Evolutionary conservation across 2,797 vertebrate species (phyloP).

Genomic region (Urophycis tenuis): DNA sequence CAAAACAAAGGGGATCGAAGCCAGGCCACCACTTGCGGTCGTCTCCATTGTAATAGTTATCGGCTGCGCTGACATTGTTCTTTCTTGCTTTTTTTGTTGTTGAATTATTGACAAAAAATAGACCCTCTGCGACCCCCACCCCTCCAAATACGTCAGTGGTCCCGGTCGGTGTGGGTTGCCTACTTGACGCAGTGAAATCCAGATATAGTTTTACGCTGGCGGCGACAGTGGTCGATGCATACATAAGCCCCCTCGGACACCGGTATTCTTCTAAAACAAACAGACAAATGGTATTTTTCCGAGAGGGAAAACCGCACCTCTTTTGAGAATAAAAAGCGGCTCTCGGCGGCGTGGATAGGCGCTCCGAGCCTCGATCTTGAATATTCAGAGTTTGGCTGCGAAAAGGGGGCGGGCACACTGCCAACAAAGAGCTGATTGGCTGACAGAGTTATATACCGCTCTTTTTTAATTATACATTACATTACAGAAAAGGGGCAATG

Average conservation of each 20-base stretch:
- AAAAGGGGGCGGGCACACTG: neutral
- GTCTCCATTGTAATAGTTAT: slow-evolving; percentile 42
- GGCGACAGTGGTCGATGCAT: neutral
- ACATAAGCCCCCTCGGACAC: neutral
- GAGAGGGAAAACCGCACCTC: neutral
- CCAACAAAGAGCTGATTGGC: neutral
- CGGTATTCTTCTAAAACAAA: neutral
- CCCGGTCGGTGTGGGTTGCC: neutral
- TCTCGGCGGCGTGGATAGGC: neutral
- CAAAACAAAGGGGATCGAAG: slow-evolving; percentile 78
- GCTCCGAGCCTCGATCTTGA: too few species aligned
- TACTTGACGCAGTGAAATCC: neutral
- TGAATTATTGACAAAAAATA: neutral
- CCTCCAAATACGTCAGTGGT: neutral
- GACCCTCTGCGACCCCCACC: neutral
- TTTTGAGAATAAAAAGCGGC: neutral
- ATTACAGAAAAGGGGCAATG: too few species aligned
- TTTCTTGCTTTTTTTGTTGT: neutral
- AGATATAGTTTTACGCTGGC: neutral
- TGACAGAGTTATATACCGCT: neutral
- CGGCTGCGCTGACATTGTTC: slow-evolving; percentile 56
- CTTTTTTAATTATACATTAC: too few species aligned
- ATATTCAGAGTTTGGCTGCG: neutral
- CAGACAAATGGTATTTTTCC: neutral
- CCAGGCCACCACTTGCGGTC: slow-evolving; percentile 25